Evolutionary conservation across 1,140 invertebrate genomes (phyloP), one percentile per base, ranked within the genome.

Genomic region (Heterodera carotae): DNA sequence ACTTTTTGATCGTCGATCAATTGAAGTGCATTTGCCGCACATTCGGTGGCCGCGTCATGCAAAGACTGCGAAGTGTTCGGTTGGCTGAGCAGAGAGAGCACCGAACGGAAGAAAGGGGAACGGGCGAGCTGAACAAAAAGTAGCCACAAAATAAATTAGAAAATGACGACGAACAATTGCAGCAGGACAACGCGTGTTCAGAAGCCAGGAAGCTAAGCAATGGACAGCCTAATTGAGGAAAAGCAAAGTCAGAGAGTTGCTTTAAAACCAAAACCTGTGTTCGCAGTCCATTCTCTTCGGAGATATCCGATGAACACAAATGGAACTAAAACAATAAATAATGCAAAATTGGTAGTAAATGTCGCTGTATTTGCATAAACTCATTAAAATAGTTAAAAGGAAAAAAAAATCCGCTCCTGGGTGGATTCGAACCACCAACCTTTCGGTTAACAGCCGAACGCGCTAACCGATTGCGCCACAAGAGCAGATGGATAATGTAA

Each of bases 1-100:
- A 91, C 91, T 78, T 91, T 91, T 82, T 93, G 91, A 80, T 94
- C 89, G 84, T 89, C 88, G 62, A 83, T 81, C 79, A 88, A 84
- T 75, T 89, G 88, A 2, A 90, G 89, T 77, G 95, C 91, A n/a
- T 92, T 91, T 89, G 94, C 95, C 8, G 97, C 90, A 84, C 93
- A 95, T 85, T 97, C 94, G 1, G 94, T 92, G 5, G 95, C 94
- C 66, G 93, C 92, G 88, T 96, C 94, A 86, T 97, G 95, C 53
- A 97, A 89, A 76, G 91, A 90, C 62, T 91, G 90, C 27, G 72
- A 34, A 31, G 36, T 27, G 15, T 34, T 34, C 22, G 31, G 12
- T 74, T 74, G 72, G 59, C 39, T 62, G 29, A 74, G 36, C n/a
- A 59, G 18, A 34, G 39, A 43, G 25, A 74, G 36, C 12, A 74